These are phyloP conservation scores for Bhutanitis thaidina DNA, from an alignment of 2,888 invertebrate species.

Conservation along the genomic window DNA sequence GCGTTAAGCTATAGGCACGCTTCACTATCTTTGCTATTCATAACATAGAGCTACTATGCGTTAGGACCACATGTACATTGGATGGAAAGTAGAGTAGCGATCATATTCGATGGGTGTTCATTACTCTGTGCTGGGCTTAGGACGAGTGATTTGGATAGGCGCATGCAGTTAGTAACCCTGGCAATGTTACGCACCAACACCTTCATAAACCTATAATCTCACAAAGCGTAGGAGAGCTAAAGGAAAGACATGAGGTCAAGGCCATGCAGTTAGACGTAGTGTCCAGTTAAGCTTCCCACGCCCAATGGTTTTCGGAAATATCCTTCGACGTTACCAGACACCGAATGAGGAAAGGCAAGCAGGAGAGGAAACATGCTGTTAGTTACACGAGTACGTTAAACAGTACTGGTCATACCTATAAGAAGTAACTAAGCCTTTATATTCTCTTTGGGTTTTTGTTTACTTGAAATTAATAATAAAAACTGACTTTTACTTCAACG, in stretches of 20 bases:
- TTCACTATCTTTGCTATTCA: neutral
- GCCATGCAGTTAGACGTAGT: slow-evolving; percentile 50
- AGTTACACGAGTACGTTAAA: slow-evolving; percentile 29
- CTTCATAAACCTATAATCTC: slow-evolving; percentile 21
- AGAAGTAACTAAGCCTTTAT: neutral
- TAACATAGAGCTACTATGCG: neutral
- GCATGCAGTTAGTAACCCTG: slow-evolving; percentile 51
- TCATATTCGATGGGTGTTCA: neutral
- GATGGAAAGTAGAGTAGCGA: neutral
- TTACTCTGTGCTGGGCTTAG: slow-evolving; percentile 41
- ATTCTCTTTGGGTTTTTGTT: neutral
- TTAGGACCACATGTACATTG: neutral
- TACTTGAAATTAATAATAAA: neutral
- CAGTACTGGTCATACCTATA: slow-evolving; percentile 28
- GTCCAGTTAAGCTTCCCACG: slow-evolving; percentile 43
- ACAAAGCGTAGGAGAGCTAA: slow-evolving; percentile 32
- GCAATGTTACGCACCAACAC: slow-evolving; percentile 53
- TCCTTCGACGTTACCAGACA: slow-evolving; percentile 39
- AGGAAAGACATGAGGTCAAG: slow-evolving; percentile 40
- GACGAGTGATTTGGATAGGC: slow-evolving; percentile 51
- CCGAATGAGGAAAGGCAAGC: slow-evolving; percentile 43
- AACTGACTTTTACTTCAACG: neutral
- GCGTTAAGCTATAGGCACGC: slow-evolving; percentile 23
- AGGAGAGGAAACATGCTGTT: slow-evolving; percentile 62
- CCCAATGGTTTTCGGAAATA: slow-evolving; percentile 6